Conservation (phyloP, 2,888 invertebrate genomes). For the Criorhina ranunculi region DNA sequence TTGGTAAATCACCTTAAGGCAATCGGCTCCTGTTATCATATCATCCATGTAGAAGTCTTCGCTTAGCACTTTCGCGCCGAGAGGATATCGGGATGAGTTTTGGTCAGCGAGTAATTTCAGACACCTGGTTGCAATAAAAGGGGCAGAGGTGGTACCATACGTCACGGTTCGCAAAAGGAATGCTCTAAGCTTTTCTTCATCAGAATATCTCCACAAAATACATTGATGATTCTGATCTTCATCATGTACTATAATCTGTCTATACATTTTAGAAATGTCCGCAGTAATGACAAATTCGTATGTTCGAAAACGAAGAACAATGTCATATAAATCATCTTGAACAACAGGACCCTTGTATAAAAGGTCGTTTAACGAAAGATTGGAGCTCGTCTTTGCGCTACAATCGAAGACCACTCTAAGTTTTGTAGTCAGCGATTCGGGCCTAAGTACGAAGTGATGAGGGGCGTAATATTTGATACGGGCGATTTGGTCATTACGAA, state of each 20-base stretch:
- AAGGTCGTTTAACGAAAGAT: conserved; percentile 64
- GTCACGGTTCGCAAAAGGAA: conserved; percentile 41
- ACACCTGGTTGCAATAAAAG: conserved; percentile 55
- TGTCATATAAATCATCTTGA: conserved; percentile 60
- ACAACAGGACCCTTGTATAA: conserved; percentile 50
- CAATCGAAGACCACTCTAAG: too few species aligned
- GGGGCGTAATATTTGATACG: not conserved
- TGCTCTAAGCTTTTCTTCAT: conserved; percentile 27
- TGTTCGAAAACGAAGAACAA: conserved; percentile 61
- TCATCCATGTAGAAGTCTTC: conserved; percentile 71
- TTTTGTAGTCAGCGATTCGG: conserved; percentile 39
- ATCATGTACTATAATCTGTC: conserved; percentile 63
- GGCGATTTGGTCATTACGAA: not conserved
- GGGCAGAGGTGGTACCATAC: conserved; percentile 48
- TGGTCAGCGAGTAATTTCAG: conserved; percentile 12
- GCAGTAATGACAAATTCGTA: conserved; percentile 58
- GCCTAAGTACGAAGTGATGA: conserved; percentile 17
- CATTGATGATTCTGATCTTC: conserved; percentile 64
- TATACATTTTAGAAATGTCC: conserved; percentile 75
- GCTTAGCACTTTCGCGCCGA: conserved; percentile 44
- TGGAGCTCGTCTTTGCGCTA: conserved; percentile 50
- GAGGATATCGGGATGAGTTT: conserved; percentile 25
- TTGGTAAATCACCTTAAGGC: too few species aligned
- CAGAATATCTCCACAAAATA: conserved; percentile 49
- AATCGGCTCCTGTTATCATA: conserved; percentile 34